Conservation (phyloP, 2,888 invertebrate species). For the Melanophora roralis region DNA sequence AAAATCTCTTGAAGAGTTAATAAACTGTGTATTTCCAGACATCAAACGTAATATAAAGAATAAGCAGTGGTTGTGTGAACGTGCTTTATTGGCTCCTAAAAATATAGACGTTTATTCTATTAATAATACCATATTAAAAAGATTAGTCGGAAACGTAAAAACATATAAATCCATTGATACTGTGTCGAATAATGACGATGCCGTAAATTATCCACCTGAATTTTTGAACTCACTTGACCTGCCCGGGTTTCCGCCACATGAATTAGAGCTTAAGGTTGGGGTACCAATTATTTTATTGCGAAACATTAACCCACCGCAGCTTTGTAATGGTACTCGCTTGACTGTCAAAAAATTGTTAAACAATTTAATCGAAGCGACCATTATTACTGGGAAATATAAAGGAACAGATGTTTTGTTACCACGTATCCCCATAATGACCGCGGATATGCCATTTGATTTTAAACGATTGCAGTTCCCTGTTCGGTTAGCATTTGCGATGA, state of each 20-base stretch:
- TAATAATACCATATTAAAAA: background rate
- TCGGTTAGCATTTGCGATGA: no score
- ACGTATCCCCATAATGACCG: no score
- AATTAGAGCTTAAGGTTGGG: slow-evolving; percentile 39
- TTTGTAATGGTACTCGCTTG: slow-evolving; percentile 66
- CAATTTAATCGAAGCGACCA: slow-evolving; percentile 67
- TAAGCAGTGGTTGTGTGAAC: slow-evolving; percentile 39
- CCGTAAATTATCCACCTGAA: slow-evolving; percentile 56
- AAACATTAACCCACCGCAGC: slow-evolving; percentile 46
- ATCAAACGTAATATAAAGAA: slow-evolving; percentile 31
- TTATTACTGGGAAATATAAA: slow-evolving; percentile 53
- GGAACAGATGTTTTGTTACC: no score
- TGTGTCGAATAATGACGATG: slow-evolving; percentile 64
- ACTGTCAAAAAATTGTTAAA: slow-evolving; percentile 65
- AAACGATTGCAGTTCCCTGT: no score
- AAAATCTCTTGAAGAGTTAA: background rate
- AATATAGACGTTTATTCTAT: slow-evolving; percentile 38
- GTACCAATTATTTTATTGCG: slow-evolving; percentile 42
- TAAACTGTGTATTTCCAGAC: slow-evolving; percentile 27
- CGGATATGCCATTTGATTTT: no score
- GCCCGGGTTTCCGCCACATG: slow-evolving; percentile 41
- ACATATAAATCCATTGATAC: slow-evolving; percentile 56
- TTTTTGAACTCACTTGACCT: slow-evolving; percentile 64
- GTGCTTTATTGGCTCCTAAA: slow-evolving; percentile 35
- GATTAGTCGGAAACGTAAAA: slow-evolving; percentile 33